phyloP scores from a whole-genome alignment of 2,888 invertebrate species.

The Pegoplata infirma region DNA sequence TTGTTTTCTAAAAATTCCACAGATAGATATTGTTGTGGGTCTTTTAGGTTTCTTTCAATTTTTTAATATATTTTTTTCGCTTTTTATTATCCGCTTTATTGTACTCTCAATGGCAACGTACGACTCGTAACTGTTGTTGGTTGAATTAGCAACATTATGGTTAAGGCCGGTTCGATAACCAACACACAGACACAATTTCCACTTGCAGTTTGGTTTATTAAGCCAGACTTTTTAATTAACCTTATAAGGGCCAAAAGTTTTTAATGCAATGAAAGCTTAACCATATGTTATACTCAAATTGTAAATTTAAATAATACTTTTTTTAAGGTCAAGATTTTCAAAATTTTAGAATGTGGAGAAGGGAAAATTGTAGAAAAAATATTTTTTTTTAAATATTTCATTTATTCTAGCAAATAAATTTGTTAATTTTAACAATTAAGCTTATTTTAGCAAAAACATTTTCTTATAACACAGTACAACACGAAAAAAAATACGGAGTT shows the following conservation, averaged over 20 bases:
- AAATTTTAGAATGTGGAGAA: too few relatives aligned
- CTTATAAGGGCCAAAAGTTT: not conserved
- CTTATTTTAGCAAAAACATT: too few relatives aligned
- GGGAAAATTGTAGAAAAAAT: too few relatives aligned
- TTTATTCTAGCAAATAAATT: too few relatives aligned
- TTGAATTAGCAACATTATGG: conserved; percentile 46
- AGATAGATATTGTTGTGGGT: not conserved
- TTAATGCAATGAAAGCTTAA: too few relatives aligned
- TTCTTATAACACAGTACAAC: too few relatives aligned
- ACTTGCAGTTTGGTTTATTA: conserved; percentile 42
- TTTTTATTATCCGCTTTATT: conserved; percentile 60
- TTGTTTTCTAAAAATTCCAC: conserved; percentile 3
- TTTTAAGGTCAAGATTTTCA: too few relatives aligned
- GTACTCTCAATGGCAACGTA: conserved; percentile 63
- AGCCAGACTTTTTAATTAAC: conserved; percentile 20
- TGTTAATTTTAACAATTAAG: too few relatives aligned
- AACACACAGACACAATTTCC: conserved; percentile 34
- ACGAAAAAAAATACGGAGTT: too few relatives aligned
- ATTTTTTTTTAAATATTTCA: too few relatives aligned
- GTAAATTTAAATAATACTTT: too few relatives aligned
- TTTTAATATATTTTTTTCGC: not conserved
- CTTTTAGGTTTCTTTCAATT: not conserved
- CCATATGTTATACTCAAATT: too few relatives aligned
- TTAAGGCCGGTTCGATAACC: conserved; percentile 53
- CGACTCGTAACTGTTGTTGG: conserved; percentile 63